Percentiles rank a stretch among this genome's conserved stretches.
These are phyloP conservation scores for Paradisaea rubra DNA, from an alignment of 2,113 vertebrate genomes.

Conservation along the genomic window DNA sequence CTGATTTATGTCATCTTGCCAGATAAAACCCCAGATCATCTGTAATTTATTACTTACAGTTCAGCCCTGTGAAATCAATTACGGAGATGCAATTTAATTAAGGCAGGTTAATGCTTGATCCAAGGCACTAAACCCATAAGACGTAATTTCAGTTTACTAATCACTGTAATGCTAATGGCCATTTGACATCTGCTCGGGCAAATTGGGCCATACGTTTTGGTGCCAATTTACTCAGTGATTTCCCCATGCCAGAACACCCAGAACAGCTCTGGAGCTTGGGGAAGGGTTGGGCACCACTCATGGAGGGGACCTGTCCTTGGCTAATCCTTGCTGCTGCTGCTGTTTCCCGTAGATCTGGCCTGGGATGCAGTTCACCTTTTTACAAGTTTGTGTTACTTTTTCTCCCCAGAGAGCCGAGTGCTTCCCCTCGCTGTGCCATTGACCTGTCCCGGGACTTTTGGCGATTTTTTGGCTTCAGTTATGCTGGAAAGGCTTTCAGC, in stretches of 20 bases:
- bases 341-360: not conserved
- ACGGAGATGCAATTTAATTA: slow-evolving; percentile 51
- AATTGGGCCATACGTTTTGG: not conserved
- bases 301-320: not conserved
- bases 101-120: slow-evolving; percentile 56
- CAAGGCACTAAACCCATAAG: slow-evolving; percentile 32
- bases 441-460: not conserved
- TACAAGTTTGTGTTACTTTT: rapidly evolving
- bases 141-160: slow-evolving; percentile 35
- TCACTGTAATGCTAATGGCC: slow-evolving; percentile 40
- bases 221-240: not conserved
- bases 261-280: not conserved
- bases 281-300: not conserved
- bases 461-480: not conserved
- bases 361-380: not conserved
- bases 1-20: not conserved
- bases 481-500: not conserved
- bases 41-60: slow-evolving; percentile 48
- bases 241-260: not conserved
- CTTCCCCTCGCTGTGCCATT: not conserved
- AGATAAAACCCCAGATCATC: slow-evolving; percentile 7
- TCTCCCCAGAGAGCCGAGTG: not conserved
- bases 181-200: slow-evolving; percentile 46
- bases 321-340: not conserved
- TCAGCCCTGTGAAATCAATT: slow-evolving; percentile 54